phyloP scores from a whole-genome alignment of 2,888 invertebrate species.

The Colletes collaris region DNA sequence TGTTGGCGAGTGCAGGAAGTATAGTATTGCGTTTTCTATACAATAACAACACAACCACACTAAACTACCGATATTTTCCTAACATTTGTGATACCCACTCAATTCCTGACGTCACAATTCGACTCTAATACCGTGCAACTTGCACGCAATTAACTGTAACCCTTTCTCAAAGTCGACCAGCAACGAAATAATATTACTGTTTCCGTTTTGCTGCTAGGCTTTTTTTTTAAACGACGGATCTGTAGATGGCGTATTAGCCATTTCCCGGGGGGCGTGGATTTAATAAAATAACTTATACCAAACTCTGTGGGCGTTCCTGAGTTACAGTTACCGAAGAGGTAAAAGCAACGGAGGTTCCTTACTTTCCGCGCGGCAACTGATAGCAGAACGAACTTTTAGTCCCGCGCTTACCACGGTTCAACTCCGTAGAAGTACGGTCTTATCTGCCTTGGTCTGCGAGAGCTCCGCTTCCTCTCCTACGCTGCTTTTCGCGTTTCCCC shows the following conservation, averaged over 20 bases:
- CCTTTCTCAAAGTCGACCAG: too few relatives aligned
- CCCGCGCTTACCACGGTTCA: conserved; percentile 72
- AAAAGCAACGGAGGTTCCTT: conserved; percentile 61
- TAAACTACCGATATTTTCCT: too few relatives aligned
- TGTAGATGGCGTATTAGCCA: conserved; percentile 18
- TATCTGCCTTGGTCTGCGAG: conserved; percentile 66
- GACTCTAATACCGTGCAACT: too few relatives aligned
- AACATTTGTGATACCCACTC: too few relatives aligned
- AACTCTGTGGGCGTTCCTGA: conserved; percentile 70
- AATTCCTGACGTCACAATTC: too few relatives aligned
- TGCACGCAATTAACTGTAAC: too few relatives aligned
- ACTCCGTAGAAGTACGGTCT: conserved; percentile 68
- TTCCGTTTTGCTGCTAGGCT: conserved; percentile 15
- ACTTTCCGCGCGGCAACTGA: conserved; percentile 69
- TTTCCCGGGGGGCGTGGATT: conserved; percentile 65
- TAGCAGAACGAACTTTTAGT: conserved; percentile 75
- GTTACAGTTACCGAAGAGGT: conserved; percentile 65
- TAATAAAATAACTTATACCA: conserved; percentile 76
- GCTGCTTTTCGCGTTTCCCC: conserved; percentile 17
- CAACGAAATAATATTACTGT: too few relatives aligned
- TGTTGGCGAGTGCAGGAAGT: too few relatives aligned
- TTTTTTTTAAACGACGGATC: conserved; percentile 31
- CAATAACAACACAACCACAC: too few relatives aligned
- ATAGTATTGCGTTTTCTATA: too few relatives aligned
- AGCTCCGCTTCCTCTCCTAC: conserved; percentile 46